Evolutionary conservation across 2,888 invertebrate genomes (phyloP), one percentile per base, ranked within the genome.

Genomic region (Trisateles emortualis): DNA sequence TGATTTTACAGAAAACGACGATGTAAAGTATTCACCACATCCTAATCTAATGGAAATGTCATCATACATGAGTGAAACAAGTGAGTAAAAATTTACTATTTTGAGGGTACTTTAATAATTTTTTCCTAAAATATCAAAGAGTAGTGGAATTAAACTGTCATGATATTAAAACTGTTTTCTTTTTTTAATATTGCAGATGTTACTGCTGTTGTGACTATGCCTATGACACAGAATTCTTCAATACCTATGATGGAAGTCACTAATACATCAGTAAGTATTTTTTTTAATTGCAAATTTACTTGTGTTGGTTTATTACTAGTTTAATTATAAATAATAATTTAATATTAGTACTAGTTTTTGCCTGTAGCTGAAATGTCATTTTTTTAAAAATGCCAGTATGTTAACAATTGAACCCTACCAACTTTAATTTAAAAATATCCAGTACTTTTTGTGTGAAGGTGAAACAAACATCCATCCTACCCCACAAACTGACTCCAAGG

Each of bases 241-340:
- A 85, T 92, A 73, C 92, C 92, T 32, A 87, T 90, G 79, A 90
- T 92, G 90, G 92, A 92, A 81, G 90, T 92, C 30, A 88, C 90
- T 43, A 92, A 92, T 68, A 89, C 90, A 70, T 84, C 92, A 40
- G 92, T 92, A 79, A 90, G 91, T 87, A 14, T 11, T 29, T 11
- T 32, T 36, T 0, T 8, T 22, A 33, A 4, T 9, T 35, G 2
- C 4, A 2, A n/a, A n/a, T n/a, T n/a, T n/a, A n/a, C n/a, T n/a
- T n/a, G n/a, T n/a, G n/a, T n/a, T n/a, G n/a, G n/a, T n/a, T n/a
- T n/a, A n/a, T n/a, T n/a, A n/a, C n/a, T n/a, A n/a, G n/a, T n/a
- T n/a, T n/a, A n/a, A n/a, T 24, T 6, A 24, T 5, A 6, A 24
- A 29, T n/a, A n/a, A n/a, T n/a, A n/a, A n/a, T n/a, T n/a, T n/a